Percentiles rank a stretch among this genome's conserved stretches.
phyloP scores from a whole-genome alignment of 2,797 vertebrate genomes.

The Acrossocheilus wenchowensis region DNA sequence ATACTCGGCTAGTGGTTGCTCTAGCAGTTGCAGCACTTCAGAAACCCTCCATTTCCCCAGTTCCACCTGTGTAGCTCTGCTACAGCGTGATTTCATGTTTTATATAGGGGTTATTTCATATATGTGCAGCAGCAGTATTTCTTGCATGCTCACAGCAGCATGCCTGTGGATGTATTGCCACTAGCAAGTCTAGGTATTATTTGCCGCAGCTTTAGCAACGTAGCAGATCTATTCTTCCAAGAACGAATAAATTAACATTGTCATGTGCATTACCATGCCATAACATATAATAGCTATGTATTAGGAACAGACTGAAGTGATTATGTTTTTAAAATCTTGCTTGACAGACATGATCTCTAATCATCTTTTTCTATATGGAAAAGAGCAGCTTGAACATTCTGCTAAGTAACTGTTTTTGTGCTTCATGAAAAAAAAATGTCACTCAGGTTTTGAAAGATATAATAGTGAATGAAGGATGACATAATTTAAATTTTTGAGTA shows the following conservation, averaged over 20 bases:
- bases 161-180: neutral
- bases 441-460: neutral
- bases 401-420: neutral
- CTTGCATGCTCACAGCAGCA: neutral
- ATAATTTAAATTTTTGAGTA: neutral
- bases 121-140: neutral
- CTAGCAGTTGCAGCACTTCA: too few relatives aligned
- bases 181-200: neutral
- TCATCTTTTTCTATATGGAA: neutral
- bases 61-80: too few relatives aligned
- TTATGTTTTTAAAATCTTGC: neutral
- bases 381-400: constrained; percentile 8
- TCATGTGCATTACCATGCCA: neutral
- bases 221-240: neutral
- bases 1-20: too few relatives aligned
- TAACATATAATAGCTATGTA: neutral
- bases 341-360: neutral
- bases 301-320: neutral
- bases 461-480: neutral
- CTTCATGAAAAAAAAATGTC: neutral
- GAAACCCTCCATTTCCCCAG: too few relatives aligned
- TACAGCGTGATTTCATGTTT: too few relatives aligned
- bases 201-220: neutral
- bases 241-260: neutral
- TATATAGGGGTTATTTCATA: too few relatives aligned